Conservation (phyloP, 2,888 invertebrate genomes). For the Drosophila longiperda region DNA sequence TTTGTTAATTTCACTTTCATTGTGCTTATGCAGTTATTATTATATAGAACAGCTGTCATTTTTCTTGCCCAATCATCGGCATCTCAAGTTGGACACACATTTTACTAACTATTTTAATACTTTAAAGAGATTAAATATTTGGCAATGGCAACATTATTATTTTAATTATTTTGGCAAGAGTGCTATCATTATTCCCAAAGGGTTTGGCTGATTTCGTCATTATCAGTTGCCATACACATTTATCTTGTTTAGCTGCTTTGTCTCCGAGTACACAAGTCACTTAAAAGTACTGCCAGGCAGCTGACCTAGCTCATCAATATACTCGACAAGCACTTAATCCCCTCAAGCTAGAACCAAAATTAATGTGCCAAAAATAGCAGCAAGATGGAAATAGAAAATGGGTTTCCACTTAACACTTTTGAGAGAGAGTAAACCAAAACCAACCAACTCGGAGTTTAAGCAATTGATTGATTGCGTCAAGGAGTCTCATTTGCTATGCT, state of each 20-base stretch:
- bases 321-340: conserved; percentile 36
- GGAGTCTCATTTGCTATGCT: conserved; percentile 5
- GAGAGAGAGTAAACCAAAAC: conserved; percentile 26
- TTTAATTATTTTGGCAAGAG: neutral
- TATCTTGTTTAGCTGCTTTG: conserved; percentile 36
- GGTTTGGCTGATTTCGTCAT: neutral
- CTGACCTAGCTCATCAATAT: conserved; percentile 64
- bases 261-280: conserved; percentile 48
- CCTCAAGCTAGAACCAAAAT: conserved; percentile 22
- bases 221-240: conserved; percentile 16
- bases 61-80: neutral
- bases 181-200: neutral
- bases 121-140: neutral
- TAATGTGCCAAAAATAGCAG: conserved; percentile 25
- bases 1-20: neutral
- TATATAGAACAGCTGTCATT: neutral
- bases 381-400: conserved; percentile 57
- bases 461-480: conserved; percentile 66
- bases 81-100: neutral
- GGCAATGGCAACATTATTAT: neutral
- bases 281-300: conserved; percentile 25
- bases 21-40: neutral
- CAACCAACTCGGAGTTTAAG: conserved; percentile 27
- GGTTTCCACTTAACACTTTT: conserved; percentile 57
- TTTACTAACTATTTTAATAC: neutral